Base-by-base conservation (phyloP, 2,113 vertebrate genomes). In the Macquaria australasica region DNA sequence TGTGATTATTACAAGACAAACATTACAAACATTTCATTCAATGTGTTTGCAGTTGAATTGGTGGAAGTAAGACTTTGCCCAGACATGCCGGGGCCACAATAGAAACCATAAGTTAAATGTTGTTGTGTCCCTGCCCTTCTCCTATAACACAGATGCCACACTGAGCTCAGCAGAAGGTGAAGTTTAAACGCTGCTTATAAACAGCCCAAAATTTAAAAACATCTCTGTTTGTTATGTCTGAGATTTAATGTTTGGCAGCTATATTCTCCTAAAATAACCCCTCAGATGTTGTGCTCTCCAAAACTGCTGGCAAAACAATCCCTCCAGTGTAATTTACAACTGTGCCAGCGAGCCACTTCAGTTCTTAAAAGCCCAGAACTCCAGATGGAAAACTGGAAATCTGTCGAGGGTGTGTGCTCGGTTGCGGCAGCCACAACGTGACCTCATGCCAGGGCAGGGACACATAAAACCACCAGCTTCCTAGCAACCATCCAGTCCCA, bases 311-410 rank as follows among this genome's bases (percentile, higher is more conserved):
- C 73, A 62, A 59, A 81, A 73, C 39, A 37, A 81, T 86, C 73
- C 79, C 80, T 58, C 76, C 60, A 20, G 71, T 78, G 77, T 69
- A 16, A 87, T 85, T 90, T 86, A 79, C 73, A 72, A 11, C 50
- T 6, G 56, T 73, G 68, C 83, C 70, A 81, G 59, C 5, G 16
- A 84, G 73, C 69, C 63, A 51, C 78, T 87, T 67, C 31, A 25
- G 20, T 45, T 87, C 45, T 68, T 51, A 56, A 64, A 74, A 87
- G 59, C 73, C 39, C 63, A 60, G 83, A 86, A 64, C 63, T 87
- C 55, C 83, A 89, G 75, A 90, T 76, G 90, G 86, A 89, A 90
- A 94, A 91, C 21, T n/a, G 4, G 69, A 69, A 85, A 77, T 66
- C 70, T 41, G 53, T 20, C 0, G 16, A 92, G 89, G 88, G 91